Conservation (phyloP, 2,888 invertebrate genomes). For the Argynnis bischoffii region DNA sequence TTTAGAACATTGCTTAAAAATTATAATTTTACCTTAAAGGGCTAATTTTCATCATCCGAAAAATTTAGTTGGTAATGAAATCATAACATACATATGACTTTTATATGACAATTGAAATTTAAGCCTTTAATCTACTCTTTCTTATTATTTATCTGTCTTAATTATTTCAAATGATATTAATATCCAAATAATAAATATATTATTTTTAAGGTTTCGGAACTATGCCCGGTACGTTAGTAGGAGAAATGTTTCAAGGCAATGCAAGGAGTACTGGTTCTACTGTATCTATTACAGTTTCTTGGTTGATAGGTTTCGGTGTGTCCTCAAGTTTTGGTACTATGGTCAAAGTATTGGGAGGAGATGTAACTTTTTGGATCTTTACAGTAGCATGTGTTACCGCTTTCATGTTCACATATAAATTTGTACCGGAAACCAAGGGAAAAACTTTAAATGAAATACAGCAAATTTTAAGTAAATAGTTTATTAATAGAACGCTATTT, state of each 20-base stretch:
- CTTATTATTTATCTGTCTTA: no score
- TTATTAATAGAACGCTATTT: neutral
- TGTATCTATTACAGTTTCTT: conserved; percentile 52
- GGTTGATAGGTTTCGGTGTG: conserved; percentile 54
- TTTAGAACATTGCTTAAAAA: no score
- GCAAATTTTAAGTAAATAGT: conserved; percentile 44
- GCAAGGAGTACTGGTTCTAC: conserved; percentile 53
- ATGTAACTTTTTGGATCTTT: conserved; percentile 53
- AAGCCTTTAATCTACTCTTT: no score
- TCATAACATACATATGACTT: no score
- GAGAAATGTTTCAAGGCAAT: conserved; percentile 54
- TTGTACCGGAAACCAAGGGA: conserved; percentile 56
- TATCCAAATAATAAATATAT: no score
- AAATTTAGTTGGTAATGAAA: no score
- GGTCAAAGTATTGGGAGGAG: conserved; percentile 48
- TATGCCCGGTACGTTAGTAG: conserved; percentile 52
- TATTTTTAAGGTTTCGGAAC: conserved; percentile 50
- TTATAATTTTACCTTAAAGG: no score
- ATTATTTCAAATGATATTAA: no score
- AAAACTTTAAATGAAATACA: conserved; percentile 53
- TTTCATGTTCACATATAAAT: conserved; percentile 49
- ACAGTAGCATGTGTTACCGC: conserved; percentile 47
- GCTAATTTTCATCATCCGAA: no score
- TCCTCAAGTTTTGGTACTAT: conserved; percentile 50
- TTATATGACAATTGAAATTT: no score